A percentile compares a stretch with the other conserved stretches of the same genome.
phyloP scores from a whole-genome alignment of 2,888 invertebrate genomes.

The Eremobia ochroleuca region DNA sequence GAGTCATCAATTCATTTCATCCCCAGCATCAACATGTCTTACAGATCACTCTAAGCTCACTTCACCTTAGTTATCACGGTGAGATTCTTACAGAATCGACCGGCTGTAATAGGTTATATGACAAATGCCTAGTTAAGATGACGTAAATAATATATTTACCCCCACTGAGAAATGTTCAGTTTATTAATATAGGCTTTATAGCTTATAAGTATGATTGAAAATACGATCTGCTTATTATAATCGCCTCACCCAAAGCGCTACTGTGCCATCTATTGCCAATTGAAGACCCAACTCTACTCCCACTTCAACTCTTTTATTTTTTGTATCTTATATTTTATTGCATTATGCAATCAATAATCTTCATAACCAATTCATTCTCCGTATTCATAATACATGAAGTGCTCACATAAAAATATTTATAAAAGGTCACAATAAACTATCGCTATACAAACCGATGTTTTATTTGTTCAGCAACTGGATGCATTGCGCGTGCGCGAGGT shows the following conservation, averaged over 20 bases:
- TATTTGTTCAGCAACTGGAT: slow-evolving; percentile 61
- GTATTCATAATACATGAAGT: slow-evolving; percentile 44
- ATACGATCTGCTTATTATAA: not conserved
- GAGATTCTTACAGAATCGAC: too few relatives aligned
- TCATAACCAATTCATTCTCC: slow-evolving; percentile 39
- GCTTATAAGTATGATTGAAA: not conserved
- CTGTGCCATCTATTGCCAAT: slow-evolving; percentile 9
- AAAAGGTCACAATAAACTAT: slow-evolving; percentile 58
- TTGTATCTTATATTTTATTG: slow-evolving; percentile 29
- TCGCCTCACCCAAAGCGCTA: not conserved
- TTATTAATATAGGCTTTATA: not conserved
- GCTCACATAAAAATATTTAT: slow-evolving; percentile 51
- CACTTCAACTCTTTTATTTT: not conserved
- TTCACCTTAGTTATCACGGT: too few relatives aligned
- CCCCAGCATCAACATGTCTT: too few relatives aligned
- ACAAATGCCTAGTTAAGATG: not conserved
- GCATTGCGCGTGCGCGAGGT: slow-evolving; percentile 66
- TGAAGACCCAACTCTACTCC: too few relatives aligned
- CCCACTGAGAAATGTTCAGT: not conserved
- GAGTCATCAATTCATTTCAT: too few relatives aligned
- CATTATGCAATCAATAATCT: slow-evolving; percentile 27
- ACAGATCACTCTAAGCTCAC: too few relatives aligned
- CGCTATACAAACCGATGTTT: slow-evolving; percentile 53
- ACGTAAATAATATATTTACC: not conserved
- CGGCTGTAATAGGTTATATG: too few relatives aligned